Percentiles rank a stretch among this genome's conserved stretches.
phyloP scores from a whole-genome alignment of 2,888 invertebrate species.

The Ennomos quercinarius region DNA sequence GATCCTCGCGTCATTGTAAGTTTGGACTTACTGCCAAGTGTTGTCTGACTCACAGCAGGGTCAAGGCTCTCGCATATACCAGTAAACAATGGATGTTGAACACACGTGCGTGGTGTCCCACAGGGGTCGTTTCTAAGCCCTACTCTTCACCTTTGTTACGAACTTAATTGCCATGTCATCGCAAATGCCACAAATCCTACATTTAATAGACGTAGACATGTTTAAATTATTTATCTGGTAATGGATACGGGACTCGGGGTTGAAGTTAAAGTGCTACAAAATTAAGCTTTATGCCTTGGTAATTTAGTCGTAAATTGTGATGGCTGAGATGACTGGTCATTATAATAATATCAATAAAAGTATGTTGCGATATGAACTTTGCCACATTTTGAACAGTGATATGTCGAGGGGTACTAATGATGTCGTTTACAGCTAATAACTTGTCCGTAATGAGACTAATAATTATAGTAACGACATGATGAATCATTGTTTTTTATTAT shows the following conservation, averaged over 20 bases:
- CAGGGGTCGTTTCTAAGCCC: constrained; percentile 51
- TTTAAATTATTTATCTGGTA: constrained; percentile 1
- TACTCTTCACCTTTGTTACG: constrained; percentile 38
- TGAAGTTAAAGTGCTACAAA: not conserved
- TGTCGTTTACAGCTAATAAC: not conserved
- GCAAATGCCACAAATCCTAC: not conserved
- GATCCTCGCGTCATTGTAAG: constrained; percentile 46
- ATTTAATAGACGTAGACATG: not conserved
- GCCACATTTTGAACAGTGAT: constrained; percentile 7
- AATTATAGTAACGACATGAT: too few species aligned
- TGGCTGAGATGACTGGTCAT: constrained; percentile 14
- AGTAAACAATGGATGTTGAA: constrained; percentile 35
- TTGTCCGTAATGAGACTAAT: not conserved
- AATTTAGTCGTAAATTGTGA: constrained; percentile 3
- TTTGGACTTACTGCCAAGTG: constrained; percentile 46
- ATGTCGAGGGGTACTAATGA: not conserved
- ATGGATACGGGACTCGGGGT: not conserved
- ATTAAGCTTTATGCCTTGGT: not conserved
- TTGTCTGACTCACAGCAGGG: constrained; percentile 58
- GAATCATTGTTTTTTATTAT: too few species aligned
- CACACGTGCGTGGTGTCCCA: constrained; percentile 53
- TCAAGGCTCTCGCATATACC: constrained; percentile 51
- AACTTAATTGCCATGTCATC: not conserved
- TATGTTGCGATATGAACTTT: constrained; percentile 21
- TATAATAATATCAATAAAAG: constrained; percentile 17